Conservation (phyloP, 2,797 vertebrate genomes). For the Enoplosus armatus region DNA sequence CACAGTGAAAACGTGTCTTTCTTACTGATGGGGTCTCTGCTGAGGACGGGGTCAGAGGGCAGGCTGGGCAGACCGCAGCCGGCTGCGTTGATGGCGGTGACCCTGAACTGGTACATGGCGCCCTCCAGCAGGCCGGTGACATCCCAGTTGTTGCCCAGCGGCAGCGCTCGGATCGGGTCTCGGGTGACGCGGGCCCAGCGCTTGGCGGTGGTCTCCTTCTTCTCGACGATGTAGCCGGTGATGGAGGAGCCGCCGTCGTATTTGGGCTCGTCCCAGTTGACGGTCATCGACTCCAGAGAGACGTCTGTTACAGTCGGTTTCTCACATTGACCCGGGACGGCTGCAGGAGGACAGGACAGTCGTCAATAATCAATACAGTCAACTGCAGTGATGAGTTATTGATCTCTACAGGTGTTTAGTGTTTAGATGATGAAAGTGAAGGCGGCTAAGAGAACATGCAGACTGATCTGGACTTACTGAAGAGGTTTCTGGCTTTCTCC, state of each 20-base stretch:
- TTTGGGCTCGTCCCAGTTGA: conserved; percentile 98
- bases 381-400: background rate
- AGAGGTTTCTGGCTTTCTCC: conserved; percentile 97
- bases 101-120: conserved; percentile 94
- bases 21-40: conserved; percentile 96
- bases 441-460: too few species aligned
- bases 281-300: conserved; percentile 93
- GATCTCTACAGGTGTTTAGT: background rate
- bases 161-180: conserved; percentile 93
- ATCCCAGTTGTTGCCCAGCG: conserved; percentile 93
- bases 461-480: conserved; percentile 89
- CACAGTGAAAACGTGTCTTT: background rate
- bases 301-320: conserved; percentile 95
- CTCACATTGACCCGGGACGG: conserved; percentile 96
- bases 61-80: conserved; percentile 93
- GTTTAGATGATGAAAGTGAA: background rate
- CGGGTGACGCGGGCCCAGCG: conserved; percentile 94
- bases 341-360: conserved; percentile 73
- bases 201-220: conserved; percentile 95
- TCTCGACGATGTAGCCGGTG: conserved; percentile 95
- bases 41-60: conserved; percentile 92
- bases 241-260: conserved; percentile 96
- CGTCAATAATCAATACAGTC: conserved; percentile 3
- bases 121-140: conserved; percentile 93
- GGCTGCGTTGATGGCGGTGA: conserved; percentile 94